A percentile compares a stretch with the other conserved stretches of the same genome.
Conservation (phyloP, 2,888 invertebrate genomes). For the Athripsodes cinereus region DNA sequence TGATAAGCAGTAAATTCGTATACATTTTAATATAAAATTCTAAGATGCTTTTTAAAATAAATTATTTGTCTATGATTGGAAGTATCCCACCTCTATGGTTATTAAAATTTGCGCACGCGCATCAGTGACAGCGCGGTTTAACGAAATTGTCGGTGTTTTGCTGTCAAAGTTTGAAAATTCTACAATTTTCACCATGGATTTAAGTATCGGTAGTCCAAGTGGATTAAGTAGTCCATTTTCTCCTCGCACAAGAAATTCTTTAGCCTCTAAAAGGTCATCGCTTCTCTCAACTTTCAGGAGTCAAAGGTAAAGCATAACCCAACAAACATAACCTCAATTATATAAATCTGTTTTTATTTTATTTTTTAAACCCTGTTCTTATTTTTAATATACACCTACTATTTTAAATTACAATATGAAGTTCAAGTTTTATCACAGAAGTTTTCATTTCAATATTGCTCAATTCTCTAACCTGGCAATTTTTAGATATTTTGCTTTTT, state of each 20-base stretch:
- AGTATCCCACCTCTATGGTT: no score
- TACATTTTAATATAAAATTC: no score
- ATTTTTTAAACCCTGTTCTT: no score
- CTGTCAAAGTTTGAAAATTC: background rate
- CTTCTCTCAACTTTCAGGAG: slow-evolving; percentile 17
- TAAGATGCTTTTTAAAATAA: no score
- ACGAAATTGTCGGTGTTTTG: background rate
- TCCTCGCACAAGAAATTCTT: slow-evolving; percentile 15
- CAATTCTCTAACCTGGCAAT: background rate
- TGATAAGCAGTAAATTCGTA: no score
- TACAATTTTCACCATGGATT: slow-evolving; percentile 14
- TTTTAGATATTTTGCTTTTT: background rate
- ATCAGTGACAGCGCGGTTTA: background rate
- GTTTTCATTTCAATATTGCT: background rate
- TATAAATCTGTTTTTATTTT: background rate
- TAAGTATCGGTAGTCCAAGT: slow-evolving; percentile 19
- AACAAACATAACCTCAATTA: background rate
- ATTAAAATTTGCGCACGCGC: background rate
- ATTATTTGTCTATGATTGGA: no score
- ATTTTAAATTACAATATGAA: no score
- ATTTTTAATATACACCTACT: no score
- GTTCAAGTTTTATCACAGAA: no score
- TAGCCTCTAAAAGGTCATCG: slow-evolving; percentile 15
- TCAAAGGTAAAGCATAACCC: slow-evolving; percentile 16
- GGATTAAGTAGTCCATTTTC: slow-evolving; percentile 21